Percentiles rank a stretch among this genome's conserved stretches.
phyloP scores from a whole-genome alignment of 1,140 invertebrate genomes.

The Drosophila subpulchrella region DNA sequence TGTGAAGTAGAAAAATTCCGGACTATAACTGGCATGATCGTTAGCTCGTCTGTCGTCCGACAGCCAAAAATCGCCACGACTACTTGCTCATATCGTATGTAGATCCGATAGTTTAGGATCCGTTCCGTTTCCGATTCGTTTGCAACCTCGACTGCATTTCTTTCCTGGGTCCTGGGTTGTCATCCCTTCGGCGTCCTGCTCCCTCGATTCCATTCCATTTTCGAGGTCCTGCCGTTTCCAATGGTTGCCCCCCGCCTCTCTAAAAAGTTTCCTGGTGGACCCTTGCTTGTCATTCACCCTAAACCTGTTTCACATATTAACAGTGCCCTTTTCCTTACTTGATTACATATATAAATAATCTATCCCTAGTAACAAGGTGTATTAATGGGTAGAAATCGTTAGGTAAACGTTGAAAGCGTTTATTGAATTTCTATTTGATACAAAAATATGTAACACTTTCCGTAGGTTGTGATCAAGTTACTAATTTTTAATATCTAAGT shows the following conservation, averaged over 20 bases:
- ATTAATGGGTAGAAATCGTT: too few relatives aligned
- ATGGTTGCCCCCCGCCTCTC: conserved; percentile 16
- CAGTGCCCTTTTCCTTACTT: not conserved
- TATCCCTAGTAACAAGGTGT: not conserved
- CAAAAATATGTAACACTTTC: too few relatives aligned
- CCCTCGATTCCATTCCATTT: not conserved
- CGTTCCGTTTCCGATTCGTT: conserved; percentile 2
- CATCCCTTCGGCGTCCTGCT: not conserved
- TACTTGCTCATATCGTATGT: conserved; percentile 8
- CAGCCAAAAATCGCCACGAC: conserved; percentile 15
- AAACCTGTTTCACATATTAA: not conserved
- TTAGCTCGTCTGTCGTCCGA: conserved; percentile 11
- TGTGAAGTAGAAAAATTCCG: conserved; percentile 65
- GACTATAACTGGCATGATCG: conserved; percentile 36
- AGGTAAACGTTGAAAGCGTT: too few relatives aligned
- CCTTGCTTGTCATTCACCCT: conserved; percentile 30
- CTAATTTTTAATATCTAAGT: too few relatives aligned
- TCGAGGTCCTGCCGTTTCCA: conserved; percentile 16
- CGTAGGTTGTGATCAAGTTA: too few relatives aligned
- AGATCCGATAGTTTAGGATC: not conserved
- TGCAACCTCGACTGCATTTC: conserved; percentile 8
- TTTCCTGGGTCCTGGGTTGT: not conserved
- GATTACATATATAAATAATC: not conserved
- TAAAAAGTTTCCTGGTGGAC: not conserved
- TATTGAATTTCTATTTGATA: too few relatives aligned